A percentile compares a stretch with the other conserved stretches of the same genome.
These are phyloP conservation scores for Panagrolaimus sp. DNA, from an alignment of 1,140 invertebrate species.

Conservation along the genomic window DNA sequence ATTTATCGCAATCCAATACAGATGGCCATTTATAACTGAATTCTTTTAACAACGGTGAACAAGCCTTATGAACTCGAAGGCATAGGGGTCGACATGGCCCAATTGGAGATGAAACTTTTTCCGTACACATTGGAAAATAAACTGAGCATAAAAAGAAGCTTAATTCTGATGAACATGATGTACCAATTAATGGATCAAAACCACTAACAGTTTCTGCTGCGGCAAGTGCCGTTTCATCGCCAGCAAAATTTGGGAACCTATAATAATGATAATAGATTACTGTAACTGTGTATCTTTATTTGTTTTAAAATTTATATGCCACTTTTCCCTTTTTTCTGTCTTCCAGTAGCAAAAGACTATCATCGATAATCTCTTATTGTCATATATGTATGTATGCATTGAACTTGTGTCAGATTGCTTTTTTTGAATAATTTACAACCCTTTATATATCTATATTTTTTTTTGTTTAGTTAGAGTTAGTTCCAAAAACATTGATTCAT, in stretches of 20 bases:
- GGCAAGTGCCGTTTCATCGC: neutral
- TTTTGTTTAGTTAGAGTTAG: no score
- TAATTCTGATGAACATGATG: conserved; percentile 27
- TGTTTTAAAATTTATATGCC: neutral
- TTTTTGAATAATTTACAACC: neutral
- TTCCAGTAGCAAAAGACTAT: neutral
- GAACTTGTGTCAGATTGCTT: neutral
- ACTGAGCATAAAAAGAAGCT: conserved; percentile 50
- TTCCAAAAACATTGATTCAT: no score
- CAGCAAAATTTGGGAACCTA: conserved; percentile 7
- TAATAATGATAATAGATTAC: neutral
- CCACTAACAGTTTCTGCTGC: conserved; percentile 64
- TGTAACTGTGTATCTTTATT: neutral
- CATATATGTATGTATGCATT: neutral
- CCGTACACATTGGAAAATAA: conserved; percentile 60
- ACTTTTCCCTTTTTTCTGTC: no score
- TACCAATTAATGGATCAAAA: conserved; percentile 38
- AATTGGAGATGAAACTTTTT: conserved; percentile 60
- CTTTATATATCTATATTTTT: no score
- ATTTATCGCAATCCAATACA: conserved; percentile 58
- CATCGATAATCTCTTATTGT: neutral
- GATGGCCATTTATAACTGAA: conserved; percentile 59
- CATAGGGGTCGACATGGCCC: conserved; percentile 60
- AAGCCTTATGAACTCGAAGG: conserved; percentile 58
- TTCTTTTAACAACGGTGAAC: conserved; percentile 58